phyloP scores from a whole-genome alignment of 2,888 invertebrate species.

The Phengaris arion region DNA sequence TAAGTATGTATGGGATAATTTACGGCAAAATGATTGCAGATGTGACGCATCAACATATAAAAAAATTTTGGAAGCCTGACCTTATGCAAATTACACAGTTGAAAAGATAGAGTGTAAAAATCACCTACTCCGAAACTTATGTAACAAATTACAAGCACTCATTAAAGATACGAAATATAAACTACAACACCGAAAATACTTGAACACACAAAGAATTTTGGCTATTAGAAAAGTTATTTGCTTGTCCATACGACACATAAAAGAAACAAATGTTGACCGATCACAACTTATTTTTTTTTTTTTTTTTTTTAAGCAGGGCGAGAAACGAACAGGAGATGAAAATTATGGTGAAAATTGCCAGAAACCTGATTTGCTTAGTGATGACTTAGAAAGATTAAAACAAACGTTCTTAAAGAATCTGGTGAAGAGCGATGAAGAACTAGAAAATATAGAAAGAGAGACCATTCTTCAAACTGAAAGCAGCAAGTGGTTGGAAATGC shows the following conservation, averaged over 20 bases:
- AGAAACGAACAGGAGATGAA: not conserved
- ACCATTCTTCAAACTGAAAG: too few relatives aligned
- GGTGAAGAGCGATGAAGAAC: too few relatives aligned
- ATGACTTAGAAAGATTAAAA: too few relatives aligned
- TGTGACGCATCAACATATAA: not conserved
- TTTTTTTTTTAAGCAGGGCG: not conserved
- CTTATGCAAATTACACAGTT: conserved; percentile 3
- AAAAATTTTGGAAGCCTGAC: conserved; percentile 9
- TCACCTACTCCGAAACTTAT: not conserved
- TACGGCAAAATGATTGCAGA: not conserved
- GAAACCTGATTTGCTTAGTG: too few relatives aligned
- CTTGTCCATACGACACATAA: not conserved
- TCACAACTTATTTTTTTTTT: not conserved
- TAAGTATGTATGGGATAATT: conserved; percentile 5
- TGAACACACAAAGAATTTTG: not conserved
- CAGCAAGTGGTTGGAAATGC: too few relatives aligned
- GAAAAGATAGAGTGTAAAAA: conserved; percentile 5
- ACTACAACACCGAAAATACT: not conserved
- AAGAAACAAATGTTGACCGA: not conserved
- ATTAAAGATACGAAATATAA: not conserved
- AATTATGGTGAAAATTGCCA: not conserved
- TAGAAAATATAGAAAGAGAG: too few relatives aligned
- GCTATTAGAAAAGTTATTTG: not conserved
- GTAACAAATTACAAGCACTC: not conserved
- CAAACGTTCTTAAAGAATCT: too few relatives aligned